Conservation (phyloP, 2,797 vertebrate genomes). For the Diplodus puntazzo region DNA sequence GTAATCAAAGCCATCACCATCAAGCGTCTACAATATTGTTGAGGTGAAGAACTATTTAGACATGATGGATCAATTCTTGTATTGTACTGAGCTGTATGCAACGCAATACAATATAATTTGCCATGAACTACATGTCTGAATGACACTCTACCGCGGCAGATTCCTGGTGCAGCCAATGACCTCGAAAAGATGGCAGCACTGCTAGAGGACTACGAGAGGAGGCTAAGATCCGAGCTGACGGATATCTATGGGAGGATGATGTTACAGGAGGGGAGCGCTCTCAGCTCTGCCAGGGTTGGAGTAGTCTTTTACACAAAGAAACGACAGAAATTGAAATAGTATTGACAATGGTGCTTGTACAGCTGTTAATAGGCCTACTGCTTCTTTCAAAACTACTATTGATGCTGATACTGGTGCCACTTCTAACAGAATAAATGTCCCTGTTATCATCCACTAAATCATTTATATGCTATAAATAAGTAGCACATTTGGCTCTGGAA, state of each 20-base stretch:
- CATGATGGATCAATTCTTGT: not conserved
- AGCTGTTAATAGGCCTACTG: too few species aligned
- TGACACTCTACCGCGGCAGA: conserved; percentile 6
- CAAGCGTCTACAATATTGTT: not conserved
- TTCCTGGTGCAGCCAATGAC: conserved; percentile 31
- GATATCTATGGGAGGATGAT: conserved; percentile 14
- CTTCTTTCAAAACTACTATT: too few species aligned
- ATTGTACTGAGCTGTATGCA: not conserved
- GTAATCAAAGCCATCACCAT: not conserved
- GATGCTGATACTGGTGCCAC: too few species aligned
- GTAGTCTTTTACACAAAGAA: not conserved
- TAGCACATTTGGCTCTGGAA: too few species aligned
- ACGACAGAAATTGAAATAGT: conserved; percentile 2
- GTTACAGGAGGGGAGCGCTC: not conserved
- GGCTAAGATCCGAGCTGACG: conserved; percentile 9
- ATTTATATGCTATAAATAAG: too few species aligned
- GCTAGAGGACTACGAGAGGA: conserved; percentile 19
- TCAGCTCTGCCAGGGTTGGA: conserved; percentile 30
- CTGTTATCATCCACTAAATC: too few species aligned
- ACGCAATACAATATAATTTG: not conserved
- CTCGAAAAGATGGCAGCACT: conserved; percentile 14
- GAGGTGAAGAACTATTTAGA: not conserved
- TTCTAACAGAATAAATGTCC: too few species aligned
- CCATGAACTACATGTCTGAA: not conserved
- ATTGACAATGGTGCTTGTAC: not conserved